Conservation (phyloP, 2,888 invertebrate species). For the Aporophyla nigra region DNA sequence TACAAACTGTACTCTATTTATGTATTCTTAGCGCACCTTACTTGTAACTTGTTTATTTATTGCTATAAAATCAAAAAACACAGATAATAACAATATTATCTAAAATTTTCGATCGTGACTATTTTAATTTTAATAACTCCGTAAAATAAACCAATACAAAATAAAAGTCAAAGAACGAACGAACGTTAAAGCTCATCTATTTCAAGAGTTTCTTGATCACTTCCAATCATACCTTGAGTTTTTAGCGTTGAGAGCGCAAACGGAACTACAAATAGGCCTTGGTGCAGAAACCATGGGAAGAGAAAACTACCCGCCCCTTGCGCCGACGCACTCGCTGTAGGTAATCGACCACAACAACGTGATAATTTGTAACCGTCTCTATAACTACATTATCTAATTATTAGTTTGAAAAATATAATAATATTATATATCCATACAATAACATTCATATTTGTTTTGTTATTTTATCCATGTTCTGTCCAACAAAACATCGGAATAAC, state of each 20-base stretch:
- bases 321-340: constrained; percentile 54
- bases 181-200: not conserved
- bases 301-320: constrained; percentile 76
- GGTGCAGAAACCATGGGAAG: constrained; percentile 81
- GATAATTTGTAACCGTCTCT: constrained; percentile 14
- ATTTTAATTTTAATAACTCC: constrained; percentile 4
- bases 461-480: not conserved
- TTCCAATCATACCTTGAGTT: constrained; percentile 3
- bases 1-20: constrained; percentile 58
- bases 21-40: constrained; percentile 63
- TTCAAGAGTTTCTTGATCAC: not conserved
- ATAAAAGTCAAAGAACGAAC: not conserved
- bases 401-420: constrained; percentile 1
- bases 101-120: not conserved
- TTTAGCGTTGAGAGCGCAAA: constrained; percentile 26
- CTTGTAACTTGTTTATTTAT: constrained; percentile 32
- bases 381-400: constrained; percentile 2
- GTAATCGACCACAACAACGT: constrained; percentile 37
- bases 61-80: constrained; percentile 9
- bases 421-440: constrained; percentile 6
- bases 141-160: not conserved
- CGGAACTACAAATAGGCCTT: constrained; percentile 65
- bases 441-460: not conserved
- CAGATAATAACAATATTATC: constrained; percentile 1
- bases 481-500: constrained; percentile 14